These are phyloP conservation scores for Octodon degus DNA, from an alignment of 2,113 vertebrate species.

Conservation along the genomic window DNA sequence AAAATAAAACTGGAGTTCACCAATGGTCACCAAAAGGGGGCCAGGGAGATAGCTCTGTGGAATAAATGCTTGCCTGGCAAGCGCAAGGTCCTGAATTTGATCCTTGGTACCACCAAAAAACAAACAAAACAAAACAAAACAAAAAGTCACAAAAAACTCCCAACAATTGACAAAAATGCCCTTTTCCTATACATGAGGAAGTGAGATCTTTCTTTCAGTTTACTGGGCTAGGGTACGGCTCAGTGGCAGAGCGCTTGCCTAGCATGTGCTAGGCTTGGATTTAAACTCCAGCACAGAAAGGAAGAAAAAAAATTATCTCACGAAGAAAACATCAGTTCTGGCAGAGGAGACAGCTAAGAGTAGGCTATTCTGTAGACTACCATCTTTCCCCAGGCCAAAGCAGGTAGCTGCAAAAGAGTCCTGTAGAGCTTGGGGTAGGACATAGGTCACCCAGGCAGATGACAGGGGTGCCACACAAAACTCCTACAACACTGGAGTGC, in stretches of 20 bases:
- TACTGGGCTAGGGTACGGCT: background rate
- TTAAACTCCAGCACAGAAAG: background rate
- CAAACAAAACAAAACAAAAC: no score
- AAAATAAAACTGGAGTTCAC: slow-evolving; percentile 12
- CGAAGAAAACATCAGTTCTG: background rate
- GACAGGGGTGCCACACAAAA: background rate
- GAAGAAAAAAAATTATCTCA: background rate
- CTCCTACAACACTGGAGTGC: background rate
- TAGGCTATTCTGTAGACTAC: background rate
- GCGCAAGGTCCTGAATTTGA: no score
- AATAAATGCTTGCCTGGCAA: no score
- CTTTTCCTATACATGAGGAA: background rate
- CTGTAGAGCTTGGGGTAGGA: background rate
- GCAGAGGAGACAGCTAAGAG: background rate
- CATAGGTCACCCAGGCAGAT: background rate
- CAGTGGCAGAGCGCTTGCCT: background rate
- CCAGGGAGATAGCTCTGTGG: no score
- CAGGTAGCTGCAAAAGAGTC: background rate
- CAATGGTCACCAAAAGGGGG: background rate
- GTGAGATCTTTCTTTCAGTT: background rate
- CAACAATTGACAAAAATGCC: slow-evolving; percentile 1
- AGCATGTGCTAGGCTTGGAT: background rate
- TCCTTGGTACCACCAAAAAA: no score
- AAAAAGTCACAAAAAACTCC: background rate
- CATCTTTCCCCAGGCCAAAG: background rate